Evolutionary conservation across 2,113 vertebrate genomes (phyloP).

Genomic region (Anthoscopus minutus): DNA sequence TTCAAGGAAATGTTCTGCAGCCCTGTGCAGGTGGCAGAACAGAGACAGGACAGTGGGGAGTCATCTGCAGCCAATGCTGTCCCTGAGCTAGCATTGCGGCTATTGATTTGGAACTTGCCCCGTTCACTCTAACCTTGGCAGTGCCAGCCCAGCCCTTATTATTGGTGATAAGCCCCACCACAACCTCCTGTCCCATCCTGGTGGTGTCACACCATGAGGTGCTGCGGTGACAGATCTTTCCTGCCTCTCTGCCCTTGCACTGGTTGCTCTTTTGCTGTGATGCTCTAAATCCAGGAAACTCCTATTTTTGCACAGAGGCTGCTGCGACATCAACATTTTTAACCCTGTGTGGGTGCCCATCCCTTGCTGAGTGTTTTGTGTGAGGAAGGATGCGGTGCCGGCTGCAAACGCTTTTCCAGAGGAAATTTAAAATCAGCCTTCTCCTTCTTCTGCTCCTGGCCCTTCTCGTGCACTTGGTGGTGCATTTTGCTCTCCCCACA

Average conservation of each 20-base stretch:
- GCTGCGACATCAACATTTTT: background rate
- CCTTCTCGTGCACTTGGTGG: conserved; percentile 68
- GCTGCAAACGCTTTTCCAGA: conserved; percentile 40
- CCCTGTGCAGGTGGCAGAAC: rapidly evolving
- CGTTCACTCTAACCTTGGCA: conserved; percentile 8
- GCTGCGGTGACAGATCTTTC: background rate
- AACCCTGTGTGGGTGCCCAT: background rate
- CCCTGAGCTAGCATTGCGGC: background rate
- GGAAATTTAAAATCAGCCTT: conserved; percentile 68
- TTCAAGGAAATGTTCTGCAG: background rate
- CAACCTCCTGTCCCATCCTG: background rate
- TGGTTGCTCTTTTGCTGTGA: background rate
- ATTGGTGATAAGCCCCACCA: background rate
- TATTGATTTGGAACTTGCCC: conserved; percentile 51
- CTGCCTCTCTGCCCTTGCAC: background rate
- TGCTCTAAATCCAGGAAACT: background rate
- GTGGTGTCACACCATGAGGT: background rate
- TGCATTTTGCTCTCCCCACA: conserved; percentile 53
- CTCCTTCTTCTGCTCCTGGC: conserved; percentile 66
- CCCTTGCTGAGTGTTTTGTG: background rate
- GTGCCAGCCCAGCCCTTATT: background rate
- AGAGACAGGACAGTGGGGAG: background rate
- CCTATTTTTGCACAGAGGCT: background rate
- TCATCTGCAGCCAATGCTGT: background rate
- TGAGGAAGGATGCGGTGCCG: background rate